Evolutionary conservation across 2,797 vertebrate species (phyloP).

Genomic region (Poeciliopsis paucimaculata): DNA sequence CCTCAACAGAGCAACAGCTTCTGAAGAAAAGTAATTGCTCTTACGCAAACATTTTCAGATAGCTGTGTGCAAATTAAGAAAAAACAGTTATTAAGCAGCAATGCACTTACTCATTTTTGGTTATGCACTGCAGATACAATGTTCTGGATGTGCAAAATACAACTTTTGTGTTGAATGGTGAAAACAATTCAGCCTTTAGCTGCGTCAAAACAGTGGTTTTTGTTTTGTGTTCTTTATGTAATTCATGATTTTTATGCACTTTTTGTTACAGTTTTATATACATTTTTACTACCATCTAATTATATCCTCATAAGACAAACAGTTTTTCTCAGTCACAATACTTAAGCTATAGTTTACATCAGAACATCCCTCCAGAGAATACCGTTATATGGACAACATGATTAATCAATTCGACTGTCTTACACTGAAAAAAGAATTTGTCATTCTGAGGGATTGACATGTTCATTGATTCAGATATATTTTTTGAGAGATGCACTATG

Average conservation of each 20-base stretch:
- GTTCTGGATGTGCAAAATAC: background rate
- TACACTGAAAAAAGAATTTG: too few relatives aligned
- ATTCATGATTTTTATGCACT: background rate
- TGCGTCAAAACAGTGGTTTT: background rate
- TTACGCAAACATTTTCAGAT: background rate
- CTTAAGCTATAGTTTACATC: too few relatives aligned
- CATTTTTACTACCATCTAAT: background rate
- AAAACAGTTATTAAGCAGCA: background rate
- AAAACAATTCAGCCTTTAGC: background rate
- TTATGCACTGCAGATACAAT: background rate
- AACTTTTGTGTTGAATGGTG: background rate
- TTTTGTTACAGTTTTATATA: background rate
- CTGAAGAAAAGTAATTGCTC: background rate
- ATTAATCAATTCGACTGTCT: too few relatives aligned
- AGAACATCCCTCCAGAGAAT: too few relatives aligned
- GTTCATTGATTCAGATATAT: too few relatives aligned
- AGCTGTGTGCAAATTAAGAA: background rate
- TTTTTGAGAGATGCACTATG: too few relatives aligned
- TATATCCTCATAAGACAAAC: background rate
- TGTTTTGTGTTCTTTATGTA: background rate
- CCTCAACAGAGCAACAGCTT: background rate
- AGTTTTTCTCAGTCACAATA: too few relatives aligned
- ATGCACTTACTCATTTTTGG: background rate
- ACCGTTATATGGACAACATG: too few relatives aligned
- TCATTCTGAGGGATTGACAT: too few relatives aligned